phyloP scores from a whole-genome alignment of 2,113 vertebrate genomes.

The Thalassarche chlororhynchos region DNA sequence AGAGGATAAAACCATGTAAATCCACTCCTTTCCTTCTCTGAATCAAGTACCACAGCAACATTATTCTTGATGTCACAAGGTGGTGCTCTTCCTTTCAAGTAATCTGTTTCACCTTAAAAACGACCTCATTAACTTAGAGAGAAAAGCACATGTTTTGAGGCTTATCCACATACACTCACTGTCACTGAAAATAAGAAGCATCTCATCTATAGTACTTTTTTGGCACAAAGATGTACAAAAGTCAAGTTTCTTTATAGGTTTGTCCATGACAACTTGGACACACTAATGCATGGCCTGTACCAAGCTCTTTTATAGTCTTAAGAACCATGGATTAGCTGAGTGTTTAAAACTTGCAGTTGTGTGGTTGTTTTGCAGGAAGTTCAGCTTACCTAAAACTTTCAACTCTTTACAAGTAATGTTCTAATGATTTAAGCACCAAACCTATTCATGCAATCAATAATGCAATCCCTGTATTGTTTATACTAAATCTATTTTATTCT shows the following conservation, averaged over 20 bases:
- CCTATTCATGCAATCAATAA: not conserved
- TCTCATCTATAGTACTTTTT: not conserved
- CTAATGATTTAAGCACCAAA: slow-evolving; percentile 10
- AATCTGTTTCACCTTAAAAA: slow-evolving; percentile 17
- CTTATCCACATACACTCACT: not conserved
- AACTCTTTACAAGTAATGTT: not conserved
- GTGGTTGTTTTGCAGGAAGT: not conserved
- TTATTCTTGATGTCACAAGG: slow-evolving; percentile 40
- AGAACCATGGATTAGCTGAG: not conserved
- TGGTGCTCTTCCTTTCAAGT: slow-evolving; percentile 52
- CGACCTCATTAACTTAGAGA: not conserved
- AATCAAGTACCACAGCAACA: not conserved
- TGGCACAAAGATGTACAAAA: not conserved
- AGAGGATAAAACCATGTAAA: not conserved
- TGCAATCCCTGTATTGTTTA: not conserved
- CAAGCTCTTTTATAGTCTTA: not conserved
- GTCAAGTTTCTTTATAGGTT: not conserved
- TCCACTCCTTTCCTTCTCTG: not conserved
- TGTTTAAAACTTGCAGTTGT: not conserved
- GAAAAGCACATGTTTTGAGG: not conserved
- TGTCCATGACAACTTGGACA: not conserved
- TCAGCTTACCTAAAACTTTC: not conserved
- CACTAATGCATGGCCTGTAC: not conserved
- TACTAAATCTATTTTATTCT: not conserved
- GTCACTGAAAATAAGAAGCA: not conserved